Conservation (phyloP, 2,113 vertebrate species). For the Lichenostomus cassidix region DNA sequence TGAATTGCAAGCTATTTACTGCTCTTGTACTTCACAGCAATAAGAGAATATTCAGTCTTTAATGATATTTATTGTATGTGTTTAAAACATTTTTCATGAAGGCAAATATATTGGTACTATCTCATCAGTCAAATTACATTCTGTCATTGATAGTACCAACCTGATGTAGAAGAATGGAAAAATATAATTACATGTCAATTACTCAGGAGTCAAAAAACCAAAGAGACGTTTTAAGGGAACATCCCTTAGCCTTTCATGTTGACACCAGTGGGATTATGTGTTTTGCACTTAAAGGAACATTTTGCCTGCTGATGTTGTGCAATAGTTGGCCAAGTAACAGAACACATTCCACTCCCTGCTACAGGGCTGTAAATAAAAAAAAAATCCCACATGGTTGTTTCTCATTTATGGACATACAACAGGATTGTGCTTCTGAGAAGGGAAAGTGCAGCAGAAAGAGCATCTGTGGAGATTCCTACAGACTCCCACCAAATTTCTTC, state of each 20-base stretch:
- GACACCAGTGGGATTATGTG: neutral
- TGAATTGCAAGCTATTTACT: neutral
- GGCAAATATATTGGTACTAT: neutral
- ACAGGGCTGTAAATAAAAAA: neutral
- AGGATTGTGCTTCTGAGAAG: neutral
- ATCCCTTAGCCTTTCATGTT: neutral
- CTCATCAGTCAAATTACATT: neutral
- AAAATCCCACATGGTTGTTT: neutral
- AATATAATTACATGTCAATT: neutral
- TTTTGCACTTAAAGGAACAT: neutral
- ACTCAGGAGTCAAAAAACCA: neutral
- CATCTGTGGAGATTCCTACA: neutral
- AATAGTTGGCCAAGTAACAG: slow-evolving; percentile 1
- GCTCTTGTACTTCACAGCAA: neutral
- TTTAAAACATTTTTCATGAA: neutral
- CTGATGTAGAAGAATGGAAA: neutral
- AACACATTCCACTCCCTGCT: neutral
- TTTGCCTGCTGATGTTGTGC: slow-evolving; percentile 6
- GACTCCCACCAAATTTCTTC: neutral
- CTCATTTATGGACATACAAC: neutral
- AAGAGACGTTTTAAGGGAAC: neutral
- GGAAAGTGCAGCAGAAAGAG: neutral
- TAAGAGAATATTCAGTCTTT: neutral
- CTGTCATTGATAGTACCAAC: neutral
- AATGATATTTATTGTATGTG: neutral